Conservation (phyloP, 2,797 vertebrate genomes). For the Labroides dimidiatus region DNA sequence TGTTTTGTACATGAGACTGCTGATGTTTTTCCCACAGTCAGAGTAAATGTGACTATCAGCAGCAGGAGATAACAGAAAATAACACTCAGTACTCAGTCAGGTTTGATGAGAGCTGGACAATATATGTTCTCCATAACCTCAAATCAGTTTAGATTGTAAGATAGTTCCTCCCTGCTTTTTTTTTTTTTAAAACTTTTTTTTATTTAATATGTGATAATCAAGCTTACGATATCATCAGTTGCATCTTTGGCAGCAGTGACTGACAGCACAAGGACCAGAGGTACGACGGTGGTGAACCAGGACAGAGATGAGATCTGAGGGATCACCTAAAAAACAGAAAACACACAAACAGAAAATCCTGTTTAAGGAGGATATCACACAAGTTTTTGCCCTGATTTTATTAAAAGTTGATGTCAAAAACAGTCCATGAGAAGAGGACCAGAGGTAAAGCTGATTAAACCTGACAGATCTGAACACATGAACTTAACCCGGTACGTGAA, state of each 20-base stretch:
- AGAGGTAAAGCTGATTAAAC: neutral
- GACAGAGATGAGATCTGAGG: constrained; percentile 91
- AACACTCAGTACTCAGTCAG: neutral
- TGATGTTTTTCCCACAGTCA: constrained; percentile 17
- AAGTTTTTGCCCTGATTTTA: too few relatives aligned
- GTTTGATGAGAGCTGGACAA: neutral
- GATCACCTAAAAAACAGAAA: constrained; percentile 71
- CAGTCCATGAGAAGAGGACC: too few relatives aligned
- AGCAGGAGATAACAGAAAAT: neutral
- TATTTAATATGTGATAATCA: neutral
- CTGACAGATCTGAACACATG: neutral
- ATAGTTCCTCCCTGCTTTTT: too few relatives aligned
- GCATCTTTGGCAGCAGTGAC: constrained; percentile 95
- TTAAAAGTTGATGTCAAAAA: too few relatives aligned
- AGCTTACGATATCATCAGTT: constrained; percentile 91
- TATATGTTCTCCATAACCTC: neutral
- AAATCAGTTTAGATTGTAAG: neutral
- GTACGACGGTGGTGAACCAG: constrained; percentile 96
- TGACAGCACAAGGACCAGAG: constrained; percentile 90
- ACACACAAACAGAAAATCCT: constrained; percentile 1
- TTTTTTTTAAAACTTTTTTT: too few relatives aligned
- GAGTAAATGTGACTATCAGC: constrained; percentile 10
- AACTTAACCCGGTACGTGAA: too few relatives aligned
- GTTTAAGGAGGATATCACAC: too few relatives aligned
- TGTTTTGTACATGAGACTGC: neutral